Base-by-base conservation (phyloP, 2,888 invertebrate species). In the Flabesymbios commensalis region DNA sequence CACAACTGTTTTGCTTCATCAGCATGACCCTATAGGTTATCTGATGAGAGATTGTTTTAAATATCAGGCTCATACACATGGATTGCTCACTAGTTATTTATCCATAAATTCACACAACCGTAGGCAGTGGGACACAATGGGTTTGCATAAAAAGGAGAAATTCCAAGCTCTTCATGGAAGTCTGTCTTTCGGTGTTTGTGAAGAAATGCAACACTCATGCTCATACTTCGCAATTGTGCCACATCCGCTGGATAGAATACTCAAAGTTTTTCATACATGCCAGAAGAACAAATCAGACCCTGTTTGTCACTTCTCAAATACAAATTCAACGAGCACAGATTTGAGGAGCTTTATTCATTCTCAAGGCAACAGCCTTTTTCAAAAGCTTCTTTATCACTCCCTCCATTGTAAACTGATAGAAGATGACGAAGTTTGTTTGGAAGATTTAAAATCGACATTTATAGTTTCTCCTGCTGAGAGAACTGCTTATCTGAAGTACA, bases 181-280 rank as follows among this genome's bases (percentile, higher is more conserved):
- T 10, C 29, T 51, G 17, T 19, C 57, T 1, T 61, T 61, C 36
- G 61, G 61, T 4, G 52, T 57, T 4, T 61, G 61, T 52, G 61
- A 61, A 31, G 22, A 32, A 1, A 26, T 57, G 2, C 17, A 2
- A 7, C 42, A 42, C 24, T 32, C 42, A 2, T 61, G 61, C 24
- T 10, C 22, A 4, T 59, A 59, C 29, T 42, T 33, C 7, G 33
- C 54, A 5, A 55, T 54, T 17, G 43, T 59, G 4, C 4, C 17
- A 2, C 59, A 59, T 29, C 59, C 59, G 4, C 31, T 59, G 32
- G 54, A 54, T 19, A 26, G 59, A 53, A 28, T 59, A 17, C 59
- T 59, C 22, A 24, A 57, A 22, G 33, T 47, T 3, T 59, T 45
- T 45, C 24, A 17, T n/a, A 17, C 28, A 10, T 59, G 59, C 28